These are phyloP conservation scores for Alligator mississippiensis DNA, from an alignment of 2,113 vertebrate genomes.

Conservation along the genomic window DNA sequence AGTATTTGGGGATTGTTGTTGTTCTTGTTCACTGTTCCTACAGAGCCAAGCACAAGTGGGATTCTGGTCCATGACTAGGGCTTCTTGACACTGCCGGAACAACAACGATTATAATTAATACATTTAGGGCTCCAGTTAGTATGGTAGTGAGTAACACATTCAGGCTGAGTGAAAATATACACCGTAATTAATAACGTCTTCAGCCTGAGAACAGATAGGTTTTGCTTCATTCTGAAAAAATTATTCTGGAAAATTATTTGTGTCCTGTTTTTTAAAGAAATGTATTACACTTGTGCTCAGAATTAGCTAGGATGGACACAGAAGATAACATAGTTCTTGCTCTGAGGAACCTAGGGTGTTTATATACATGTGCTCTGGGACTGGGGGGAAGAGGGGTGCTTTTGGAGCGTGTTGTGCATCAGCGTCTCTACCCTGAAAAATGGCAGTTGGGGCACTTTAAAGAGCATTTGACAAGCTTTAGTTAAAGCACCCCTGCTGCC, in stretches of 20 bases:
- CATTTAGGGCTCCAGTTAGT: neutral
- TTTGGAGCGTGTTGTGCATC: too few species aligned
- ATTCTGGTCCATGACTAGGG: rapidly evolving
- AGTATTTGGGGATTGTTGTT: neutral
- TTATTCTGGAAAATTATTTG: slow-evolving; percentile 30
- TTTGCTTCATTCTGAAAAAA: slow-evolving; percentile 44
- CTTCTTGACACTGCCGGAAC: neutral
- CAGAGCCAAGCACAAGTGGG: neutral
- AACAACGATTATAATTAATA: neutral
- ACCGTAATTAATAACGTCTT: neutral
- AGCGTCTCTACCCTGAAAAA: too few species aligned
- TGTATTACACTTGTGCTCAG: neutral
- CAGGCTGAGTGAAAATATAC: slow-evolving; percentile 4
- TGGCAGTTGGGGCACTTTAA: too few species aligned
- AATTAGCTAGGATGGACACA: neutral
- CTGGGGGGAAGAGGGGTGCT: too few species aligned
- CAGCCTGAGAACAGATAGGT: neutral
- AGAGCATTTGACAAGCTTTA: too few species aligned
- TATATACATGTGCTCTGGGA: too few species aligned
- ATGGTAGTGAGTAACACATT: neutral
- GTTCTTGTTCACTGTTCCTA: neutral
- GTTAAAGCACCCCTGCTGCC: too few species aligned
- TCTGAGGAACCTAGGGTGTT: neutral
- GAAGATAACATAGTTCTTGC: slow-evolving; percentile 24
- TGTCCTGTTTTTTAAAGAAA: slow-evolving; percentile 9